Evolutionary conservation across 2,113 vertebrate species (phyloP), one percentile per base, ranked within the genome.

Genomic region (Sterna hirundo): DNA sequence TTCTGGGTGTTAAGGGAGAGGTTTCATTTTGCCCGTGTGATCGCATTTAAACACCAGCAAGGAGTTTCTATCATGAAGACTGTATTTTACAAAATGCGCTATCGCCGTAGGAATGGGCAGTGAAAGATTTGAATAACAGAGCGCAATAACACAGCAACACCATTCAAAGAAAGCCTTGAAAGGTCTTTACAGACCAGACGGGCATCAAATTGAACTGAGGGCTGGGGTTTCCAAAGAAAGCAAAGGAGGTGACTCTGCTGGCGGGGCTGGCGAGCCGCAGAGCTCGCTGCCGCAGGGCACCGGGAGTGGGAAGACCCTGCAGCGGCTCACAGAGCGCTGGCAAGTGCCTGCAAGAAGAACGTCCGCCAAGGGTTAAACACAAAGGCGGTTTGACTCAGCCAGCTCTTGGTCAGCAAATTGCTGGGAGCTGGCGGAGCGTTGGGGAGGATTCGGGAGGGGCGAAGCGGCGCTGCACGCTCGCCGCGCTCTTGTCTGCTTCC

Each of bases 241-340:
- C 36, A 8, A 8, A 64, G 62, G 71, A 20, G 29, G 51, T 18
- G 5, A 21, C 36, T 21, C 49, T 8, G 44, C 29, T 1, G 17
- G 5, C 1, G 3, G 34, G 16, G 68, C 46, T 32, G n/a, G 22
- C 1, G 4, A 46, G 69, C 42, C 3, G 2, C 58, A 9, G 51
- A 38, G 65, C 66, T 66, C 12, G 2, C 17, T 47, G 76, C 83
- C 46, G 55, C 34, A 3, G 61, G 68, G 4, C 23, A 6, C 5
- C 14, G 47, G 49, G 51, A 13, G 21, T 0, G 4, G 2, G 10
- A 49, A 55, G 12, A 15, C 5, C 17, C 14, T 27, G 49, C 42
- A 3, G 5, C 3, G 9, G 49, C 12, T 58, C 32, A 34, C 15
- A 38, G 62, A 34, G 40, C 47, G 3, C 10, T 19, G 77, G 16